Evolutionary conservation across 2,888 invertebrate genomes (phyloP), one percentile per base, ranked within the genome.

Genomic region (Ormyrus nitidulus): DNA sequence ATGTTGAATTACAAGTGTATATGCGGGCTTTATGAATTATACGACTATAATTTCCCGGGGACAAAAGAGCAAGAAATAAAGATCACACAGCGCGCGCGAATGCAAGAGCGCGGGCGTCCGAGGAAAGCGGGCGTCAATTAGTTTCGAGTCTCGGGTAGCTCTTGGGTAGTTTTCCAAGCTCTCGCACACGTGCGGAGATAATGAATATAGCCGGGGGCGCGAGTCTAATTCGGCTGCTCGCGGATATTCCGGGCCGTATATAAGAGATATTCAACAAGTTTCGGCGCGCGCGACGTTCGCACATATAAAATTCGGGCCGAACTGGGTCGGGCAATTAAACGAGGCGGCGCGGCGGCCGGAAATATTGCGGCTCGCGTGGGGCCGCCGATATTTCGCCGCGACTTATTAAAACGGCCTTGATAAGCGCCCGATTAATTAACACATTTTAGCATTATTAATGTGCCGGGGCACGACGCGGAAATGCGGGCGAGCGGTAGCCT

Each of bases 301-400:
- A 51, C n/a, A 6, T n/a, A n/a, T 6, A 19, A 34, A 34, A 34
- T 34, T 34, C 34, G 34, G 34, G 2, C 34, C 34, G 34, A 80
- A 76, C 62, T 80, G 75, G 80, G 68, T 80, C 77, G 72, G 62
- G 72, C 75, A 77, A 80, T 80, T 80, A 77, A 80, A 80, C 72
- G 54, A 62, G 34, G 3, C 34, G 34, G 34, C 34, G 34, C 48
- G 34, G 48, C 70, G n/a, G 49, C 53, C 53, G 56, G 70, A 79
- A 79, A 75, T 79, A 79, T 79, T 80, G 76, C 61, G 51, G 8
- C n/a, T 10, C 9, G 9, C 13, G 54, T 8, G 49, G 4, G 69
- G 19, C 62, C 62, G 5, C 48, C 61, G 54, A 69, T 69, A 58
- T 71, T 70, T 77, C 58, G 56, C 70, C 64, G 46, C 64, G 49